Base-by-base conservation (phyloP, 1,140 invertebrate genomes). In the Drosophila obscura region DNA sequence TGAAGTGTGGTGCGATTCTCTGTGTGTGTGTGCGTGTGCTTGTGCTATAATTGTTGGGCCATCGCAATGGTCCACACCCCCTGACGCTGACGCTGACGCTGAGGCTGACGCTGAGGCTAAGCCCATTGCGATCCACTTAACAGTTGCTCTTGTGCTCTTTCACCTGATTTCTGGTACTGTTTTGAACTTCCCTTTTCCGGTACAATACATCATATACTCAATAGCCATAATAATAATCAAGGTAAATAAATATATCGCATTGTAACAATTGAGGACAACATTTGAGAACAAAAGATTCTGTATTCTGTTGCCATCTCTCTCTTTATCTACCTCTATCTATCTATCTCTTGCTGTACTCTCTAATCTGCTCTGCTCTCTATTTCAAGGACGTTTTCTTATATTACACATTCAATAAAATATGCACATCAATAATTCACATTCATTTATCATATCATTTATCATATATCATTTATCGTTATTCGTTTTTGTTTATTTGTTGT, bases 201-300 rank as follows among this genome's bases (percentile, higher is more conserved):
- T 39, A 35, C 31, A 35, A 35, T 68, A 65, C 46, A 73, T 65
- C 60, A 74, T 57, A 67, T 73, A 78, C 68, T 58, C 68, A 65
- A 73, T 65, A 57, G 48, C 65, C 58, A 58, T 39, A 61, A 80
- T 73, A 44, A 60, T 79, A 73, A 77, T 81, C 73, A 78, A 87
- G 80, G 67, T 87, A 88, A 87, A 88, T 87, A 88, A 65, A 87
- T 79, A 71, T 80, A 81, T 84, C 72, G 83, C 62, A 55, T 69
- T 61, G 51, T 87, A 87, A 87, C 82, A 87, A 87, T 87, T 80
- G 82, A 78, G 82, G 82, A 85, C 82, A 87, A 88, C 82, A 87
- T 82, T 82, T 74, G 78, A 88, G 82, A 87, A 87, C 82, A 87
- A 87, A 87, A 87, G 82, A 87, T 85, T 85, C 82, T 61, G 71